Evolutionary conservation across 2,113 vertebrate species (phyloP), one percentile per base, ranked within the genome.

Genomic region (Lepus americanus): DNA sequence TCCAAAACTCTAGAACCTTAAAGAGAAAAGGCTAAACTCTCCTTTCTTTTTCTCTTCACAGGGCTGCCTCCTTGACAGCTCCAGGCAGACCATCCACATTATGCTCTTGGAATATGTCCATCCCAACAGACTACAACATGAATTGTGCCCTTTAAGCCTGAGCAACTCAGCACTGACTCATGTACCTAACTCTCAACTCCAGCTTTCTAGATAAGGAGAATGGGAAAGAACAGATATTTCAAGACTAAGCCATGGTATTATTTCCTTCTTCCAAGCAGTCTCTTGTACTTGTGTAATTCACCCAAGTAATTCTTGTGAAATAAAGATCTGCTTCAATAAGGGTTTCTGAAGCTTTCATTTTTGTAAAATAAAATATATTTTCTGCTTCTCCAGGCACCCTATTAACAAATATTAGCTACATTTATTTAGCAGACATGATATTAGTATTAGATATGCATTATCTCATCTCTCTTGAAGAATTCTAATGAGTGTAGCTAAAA

Each of bases 381-480:
- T 94, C 53, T 90, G 29, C 19, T 85, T n/a, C 23, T 95, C 33
- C 64, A 87, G 72, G 25, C 14, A 93, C 59, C 19, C 59, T 51
- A 70, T 95, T 93, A 70, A 82, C 39, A 93, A 95, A 81, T 93
- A 94, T 91, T 51, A 77, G 19, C 49, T 80, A 64, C 51, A 89
- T 94, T 96, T 93, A 88, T 81, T 89, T 31, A 67, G n/a, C 39
- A 27, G 63, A 81, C 53, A 39, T 36, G 63, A 72, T 53, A 93
- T 14, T 51, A 72, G 91, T 61, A 63, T 67, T 96, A 95, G 69
- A 81, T 11, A 87, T 85, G 55, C 49, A 93, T 85, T 94, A 92
- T 92, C 49, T 94, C 84, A 88, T 96, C 63, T 95, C 55, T 90
- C n/a, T 92, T 94, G 61, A 5, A 61, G 63, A 96, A 92, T 55